Base-by-base conservation (phyloP, 2,888 invertebrate species). In the Cloeon dipterum region DNA sequence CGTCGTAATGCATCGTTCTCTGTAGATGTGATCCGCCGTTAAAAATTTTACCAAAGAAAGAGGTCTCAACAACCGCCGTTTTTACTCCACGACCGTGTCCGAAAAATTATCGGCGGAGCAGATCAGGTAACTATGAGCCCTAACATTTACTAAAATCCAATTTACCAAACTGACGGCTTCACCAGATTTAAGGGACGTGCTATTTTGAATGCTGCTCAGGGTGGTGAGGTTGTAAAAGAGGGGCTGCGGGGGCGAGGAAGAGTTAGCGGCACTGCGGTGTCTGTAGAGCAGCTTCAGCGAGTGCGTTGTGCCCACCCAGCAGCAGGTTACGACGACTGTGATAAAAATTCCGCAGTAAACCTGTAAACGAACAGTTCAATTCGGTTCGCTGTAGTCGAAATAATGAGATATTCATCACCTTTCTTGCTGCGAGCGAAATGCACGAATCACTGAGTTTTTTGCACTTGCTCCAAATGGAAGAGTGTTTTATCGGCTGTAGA, bases 221-320 rank as follows among this genome's bases (percentile, higher is more conserved):
- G 4, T 21, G 2, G 25, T 21, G 5, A 34, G 23, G 11, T 35
- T 23, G 17, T 16, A 36, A 18, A 25, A 36, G 14, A 25, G 26
- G 17, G 36, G 23, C 18, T 18, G 16, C 8, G 36, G 25, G 17
- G 36, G 25, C 8, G 21, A 23, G 23, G 23, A 36, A n/a, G 25
- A 16, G 19, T 25, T 36, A 10, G 36, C 18, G 8, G 36, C 36
- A 18, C 16, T 21, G 23, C 36, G 14, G 26, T 25, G 53, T 49
- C 77, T 60, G 52, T 81, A 85, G 52, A 85, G 66, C 52, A 82
- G 77, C 58, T 85, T 85, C 47, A 86, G 77, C 54, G 82, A 78
- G 52, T 89, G 86, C 2, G 88, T 85, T n/a, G 83, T 77, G 1
- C 83, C 83, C 34, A 86, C 88, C 86, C 88, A 89, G 11, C 82